These are phyloP conservation scores for Brachionus asplanchnoidis DNA, from an alignment of 1,140 invertebrate genomes.

Conservation along the genomic window DNA sequence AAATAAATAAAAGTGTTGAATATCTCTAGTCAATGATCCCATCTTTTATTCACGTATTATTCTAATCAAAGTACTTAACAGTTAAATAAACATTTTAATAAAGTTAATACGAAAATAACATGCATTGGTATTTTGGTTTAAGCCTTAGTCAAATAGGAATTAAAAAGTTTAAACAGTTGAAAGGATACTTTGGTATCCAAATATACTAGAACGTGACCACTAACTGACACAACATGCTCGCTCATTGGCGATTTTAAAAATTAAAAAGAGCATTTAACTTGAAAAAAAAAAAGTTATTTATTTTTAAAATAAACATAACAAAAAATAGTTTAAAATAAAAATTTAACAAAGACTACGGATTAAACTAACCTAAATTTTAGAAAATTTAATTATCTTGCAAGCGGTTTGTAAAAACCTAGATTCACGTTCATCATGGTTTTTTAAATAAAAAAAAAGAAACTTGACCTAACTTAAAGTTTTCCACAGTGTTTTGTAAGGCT, in stretches of 20 bases:
- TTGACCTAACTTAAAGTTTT: neutral
- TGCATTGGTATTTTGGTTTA: neutral
- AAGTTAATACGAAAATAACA: neutral
- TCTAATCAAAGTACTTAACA: neutral
- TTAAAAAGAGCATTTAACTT: neutral
- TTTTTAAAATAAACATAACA: neutral
- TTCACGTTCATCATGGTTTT: neutral
- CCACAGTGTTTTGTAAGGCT: neutral
- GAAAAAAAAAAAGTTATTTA: neutral
- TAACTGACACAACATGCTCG: neutral
- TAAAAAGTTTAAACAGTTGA: neutral
- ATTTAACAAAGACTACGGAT: neutral
- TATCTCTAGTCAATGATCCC: neutral
- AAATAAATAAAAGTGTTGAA: neutral
- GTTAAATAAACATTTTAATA: neutral
- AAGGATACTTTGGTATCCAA: neutral
- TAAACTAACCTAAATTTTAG: neutral
- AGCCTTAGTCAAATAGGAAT: neutral
- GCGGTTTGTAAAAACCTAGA: neutral
- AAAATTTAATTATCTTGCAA: neutral
- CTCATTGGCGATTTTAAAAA: neutral
- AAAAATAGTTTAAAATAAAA: neutral
- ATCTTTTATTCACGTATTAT: neutral
- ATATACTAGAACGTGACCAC: neutral
- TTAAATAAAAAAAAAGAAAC: neutral